phyloP scores from a whole-genome alignment of 2,888 invertebrate species.

The Polietes domitor region DNA sequence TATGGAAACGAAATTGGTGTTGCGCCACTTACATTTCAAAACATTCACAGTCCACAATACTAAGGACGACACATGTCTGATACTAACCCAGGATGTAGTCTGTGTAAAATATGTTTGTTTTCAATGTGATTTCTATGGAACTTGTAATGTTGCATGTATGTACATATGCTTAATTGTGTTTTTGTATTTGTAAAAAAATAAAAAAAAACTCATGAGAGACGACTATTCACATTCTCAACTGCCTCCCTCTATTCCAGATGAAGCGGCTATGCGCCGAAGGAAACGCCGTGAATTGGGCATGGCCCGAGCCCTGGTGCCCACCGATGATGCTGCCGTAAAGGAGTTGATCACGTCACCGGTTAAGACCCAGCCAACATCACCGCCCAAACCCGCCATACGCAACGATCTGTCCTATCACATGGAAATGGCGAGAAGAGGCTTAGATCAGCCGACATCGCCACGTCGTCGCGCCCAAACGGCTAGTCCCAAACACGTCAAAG shows the following conservation, averaged over 20 bases:
- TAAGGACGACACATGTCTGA: slow-evolving; percentile 53
- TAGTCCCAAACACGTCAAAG: slow-evolving; percentile 56
- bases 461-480: slow-evolving; percentile 72
- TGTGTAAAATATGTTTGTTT: slow-evolving; percentile 74
- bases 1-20: not conserved
- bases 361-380: slow-evolving; percentile 66
- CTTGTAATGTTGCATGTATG: slow-evolving; percentile 59
- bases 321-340: slow-evolving; percentile 74
- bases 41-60: slow-evolving; percentile 67
- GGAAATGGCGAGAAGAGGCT: slow-evolving; percentile 74
- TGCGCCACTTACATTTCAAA: slow-evolving; percentile 72
- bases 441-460: slow-evolving; percentile 69
- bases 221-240: not conserved
- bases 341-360: slow-evolving; percentile 76
- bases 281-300: slow-evolving; percentile 79
- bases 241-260: slow-evolving; percentile 77
- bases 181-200: not conserved
- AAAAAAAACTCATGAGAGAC: no score
- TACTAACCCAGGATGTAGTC: slow-evolving; percentile 68
- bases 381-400: slow-evolving; percentile 67
- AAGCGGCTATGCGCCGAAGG: slow-evolving; percentile 77
- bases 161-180: slow-evolving; percentile 27
- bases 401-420: slow-evolving; percentile 73
- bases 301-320: slow-evolving; percentile 77
- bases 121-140: slow-evolving; percentile 61